phyloP scores from a whole-genome alignment of 2,888 invertebrate genomes.

The Sussaba pulchella region DNA sequence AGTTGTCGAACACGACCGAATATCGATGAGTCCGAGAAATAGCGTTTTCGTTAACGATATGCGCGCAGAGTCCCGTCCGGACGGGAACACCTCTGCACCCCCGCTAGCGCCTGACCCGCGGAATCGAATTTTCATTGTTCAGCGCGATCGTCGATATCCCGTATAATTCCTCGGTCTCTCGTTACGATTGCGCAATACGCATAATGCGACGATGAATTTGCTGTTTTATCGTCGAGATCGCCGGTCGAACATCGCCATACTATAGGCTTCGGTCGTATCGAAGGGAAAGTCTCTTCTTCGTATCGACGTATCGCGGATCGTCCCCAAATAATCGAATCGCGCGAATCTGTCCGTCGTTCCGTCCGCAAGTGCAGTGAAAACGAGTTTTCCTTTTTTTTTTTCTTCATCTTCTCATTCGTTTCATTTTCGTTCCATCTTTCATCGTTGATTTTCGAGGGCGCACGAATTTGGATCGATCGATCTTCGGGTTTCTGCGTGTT shows the following conservation, averaged over 20 bases:
- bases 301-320: slow-evolving; percentile 1
- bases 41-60: slow-evolving; percentile 14
- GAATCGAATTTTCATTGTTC: slow-evolving; percentile 28
- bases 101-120: neutral
- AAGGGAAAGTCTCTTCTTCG: slow-evolving; percentile 42
- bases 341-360: too few species aligned
- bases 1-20: neutral
- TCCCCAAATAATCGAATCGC: neutral
- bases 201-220: slow-evolving; percentile 65
- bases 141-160: slow-evolving; percentile 7
- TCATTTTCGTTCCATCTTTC: too few species aligned
- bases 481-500: too few species aligned
- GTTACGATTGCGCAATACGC: slow-evolving; percentile 56
- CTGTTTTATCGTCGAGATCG: slow-evolving; percentile 51
- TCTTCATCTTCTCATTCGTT: too few species aligned
- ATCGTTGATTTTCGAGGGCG: too few species aligned
- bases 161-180: slow-evolving; percentile 5
- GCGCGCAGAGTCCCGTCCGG: neutral
- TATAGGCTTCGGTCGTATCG: neutral
- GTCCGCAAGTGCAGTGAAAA: neutral
- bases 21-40: neutral
- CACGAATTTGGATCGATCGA: too few species aligned
- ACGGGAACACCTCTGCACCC: slow-evolving; percentile 6
- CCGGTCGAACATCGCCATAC: neutral
- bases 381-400: neutral